These are phyloP conservation scores for Polylopha cassiicola DNA, from an alignment of 2,888 invertebrate species.

Conservation along the genomic window DNA sequence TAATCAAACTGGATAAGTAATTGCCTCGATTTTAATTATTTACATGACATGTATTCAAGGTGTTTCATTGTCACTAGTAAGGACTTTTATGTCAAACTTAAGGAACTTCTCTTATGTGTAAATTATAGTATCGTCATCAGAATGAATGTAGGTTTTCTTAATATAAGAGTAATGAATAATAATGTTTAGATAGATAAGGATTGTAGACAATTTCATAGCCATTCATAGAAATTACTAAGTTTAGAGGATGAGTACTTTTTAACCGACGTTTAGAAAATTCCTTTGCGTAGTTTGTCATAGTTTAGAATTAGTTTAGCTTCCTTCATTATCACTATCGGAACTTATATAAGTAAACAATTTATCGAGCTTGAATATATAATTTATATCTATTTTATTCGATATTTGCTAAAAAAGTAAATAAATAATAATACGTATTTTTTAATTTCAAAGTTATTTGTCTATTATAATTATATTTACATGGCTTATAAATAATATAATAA, in stretches of 20 bases:
- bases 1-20: too few species aligned
- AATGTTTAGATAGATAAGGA: conserved; percentile 24
- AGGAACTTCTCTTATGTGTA: background rate
- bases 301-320: conserved; percentile 61
- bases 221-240: conserved; percentile 68
- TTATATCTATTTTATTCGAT: conserved; percentile 67
- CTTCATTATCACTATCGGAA: conserved; percentile 39
- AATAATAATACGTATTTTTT: conserved; percentile 52
- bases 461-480: conserved; percentile 73
- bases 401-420: conserved; percentile 64
- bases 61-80: background rate
- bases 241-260: conserved; percentile 71
- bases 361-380: conserved; percentile 72
- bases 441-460: conserved; percentile 61
- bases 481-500: conserved; percentile 69
- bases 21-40: too few species aligned
- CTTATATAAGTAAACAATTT: conserved; percentile 52
- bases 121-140: conserved; percentile 7
- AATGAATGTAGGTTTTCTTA: conserved; percentile 33
- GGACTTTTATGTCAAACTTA: background rate
- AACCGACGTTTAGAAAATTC: conserved; percentile 56
- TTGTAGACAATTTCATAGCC: conserved; percentile 30
- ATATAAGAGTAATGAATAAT: conserved; percentile 42
- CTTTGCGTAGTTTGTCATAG: conserved; percentile 57
- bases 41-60: conserved; percentile 1